Conservation (phyloP, 2,797 vertebrate genomes). For the Phoebastria nigripes region DNA sequence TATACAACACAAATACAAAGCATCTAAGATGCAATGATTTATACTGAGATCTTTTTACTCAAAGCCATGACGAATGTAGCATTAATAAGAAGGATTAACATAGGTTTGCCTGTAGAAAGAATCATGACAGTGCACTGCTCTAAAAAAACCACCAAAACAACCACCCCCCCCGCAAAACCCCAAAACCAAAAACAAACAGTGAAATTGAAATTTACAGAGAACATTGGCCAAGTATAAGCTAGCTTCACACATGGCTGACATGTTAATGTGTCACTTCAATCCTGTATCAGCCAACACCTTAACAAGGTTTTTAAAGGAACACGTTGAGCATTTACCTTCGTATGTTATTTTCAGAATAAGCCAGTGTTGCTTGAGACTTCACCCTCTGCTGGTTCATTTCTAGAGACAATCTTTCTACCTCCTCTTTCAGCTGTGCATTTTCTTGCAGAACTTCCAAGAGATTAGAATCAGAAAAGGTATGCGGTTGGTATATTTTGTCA, state of each 20-base stretch:
- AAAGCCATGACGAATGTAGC: neutral
- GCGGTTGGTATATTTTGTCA: slow-evolving; percentile 82
- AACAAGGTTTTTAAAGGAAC: neutral
- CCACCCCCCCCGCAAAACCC: neutral
- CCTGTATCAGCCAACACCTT: neutral
- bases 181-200: neutral
- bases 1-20: neutral
- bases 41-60: neutral
- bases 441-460: slow-evolving; percentile 85
- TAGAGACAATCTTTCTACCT: slow-evolving; percentile 74
- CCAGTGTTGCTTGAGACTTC: slow-evolving; percentile 66
- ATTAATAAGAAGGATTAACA: neutral
- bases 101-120: neutral
- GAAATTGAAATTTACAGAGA: neutral
- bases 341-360: slow-evolving; percentile 74
- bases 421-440: slow-evolving; percentile 79
- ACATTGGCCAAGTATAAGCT: neutral
- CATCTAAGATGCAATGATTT: neutral
- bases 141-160: neutral
- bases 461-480: slow-evolving; percentile 75
- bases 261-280: neutral
- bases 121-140: neutral
- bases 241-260: neutral
- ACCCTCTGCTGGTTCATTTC: slow-evolving; percentile 76
- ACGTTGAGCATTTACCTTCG: slow-evolving; percentile 70